Base-by-base conservation (phyloP, 2,888 invertebrate species). In the Trachelus iudaicus region DNA sequence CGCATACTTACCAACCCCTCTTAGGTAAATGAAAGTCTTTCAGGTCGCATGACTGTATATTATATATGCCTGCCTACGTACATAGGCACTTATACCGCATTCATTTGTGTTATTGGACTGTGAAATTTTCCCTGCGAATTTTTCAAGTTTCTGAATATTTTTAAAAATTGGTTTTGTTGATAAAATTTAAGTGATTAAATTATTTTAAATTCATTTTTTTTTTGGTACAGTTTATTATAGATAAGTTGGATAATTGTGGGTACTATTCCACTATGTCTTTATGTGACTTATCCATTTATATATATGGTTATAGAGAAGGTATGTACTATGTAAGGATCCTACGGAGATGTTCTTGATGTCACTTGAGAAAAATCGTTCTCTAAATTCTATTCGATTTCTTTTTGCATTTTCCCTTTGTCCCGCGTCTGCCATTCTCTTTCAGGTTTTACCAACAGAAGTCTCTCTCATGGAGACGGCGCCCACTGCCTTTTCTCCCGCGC, bases 341-440 rank as follows among this genome's bases (percentile, higher is more conserved):
- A 56, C 23, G 23, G 23, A 56, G 56, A 56, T 56, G 56, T 56
- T 56, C 56, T 23, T 9, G 56, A 56, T 56, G 23, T 9, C 23
- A 9, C 23, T 23, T 56, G 73, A 78, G 78, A 78, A 76, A 73
- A 33, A 89, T 87, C 87, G 83, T 86, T 87, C 86, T 89, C 87
- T 88, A 87, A 88, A 89, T 88, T 88, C 87, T 83, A 86, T 88
- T 88, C 85, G 84, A 82, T 84, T 84, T 85, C 81, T 80, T 56
- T 85, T 84, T 85, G 86, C 87, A 87, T 87, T 88, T 86, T 86
- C 85, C 85, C 85, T 87, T 87, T 87, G 86, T 86, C 87, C 87
- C 85, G 81, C 73, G 78, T 76, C 73, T 40, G 56, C 69, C 23
- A 34, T 34, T 34, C 71, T 71, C 71, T 71, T 34, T 71, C 71